A percentile compares a stretch with the other conserved stretches of the same genome.
These are phyloP conservation scores for Himalopsyche anomala DNA, from an alignment of 2,888 invertebrate genomes.

Conservation along the genomic window DNA sequence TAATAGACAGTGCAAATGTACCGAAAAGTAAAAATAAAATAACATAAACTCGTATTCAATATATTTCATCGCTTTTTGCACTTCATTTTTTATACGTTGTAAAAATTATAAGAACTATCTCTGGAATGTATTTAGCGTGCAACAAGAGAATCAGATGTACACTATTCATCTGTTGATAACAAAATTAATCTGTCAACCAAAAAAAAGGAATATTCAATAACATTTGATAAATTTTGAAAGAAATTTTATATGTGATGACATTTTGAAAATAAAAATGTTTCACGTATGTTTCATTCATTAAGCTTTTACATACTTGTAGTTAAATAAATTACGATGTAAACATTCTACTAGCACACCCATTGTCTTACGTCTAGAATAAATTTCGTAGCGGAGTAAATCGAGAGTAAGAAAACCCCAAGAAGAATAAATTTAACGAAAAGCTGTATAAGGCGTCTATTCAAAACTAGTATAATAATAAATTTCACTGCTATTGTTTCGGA, in stretches of 20 bases:
- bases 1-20: too few relatives aligned
- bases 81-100: too few relatives aligned
- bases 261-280: not conserved
- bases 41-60: too few relatives aligned
- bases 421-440: constrained; percentile 60
- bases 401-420: constrained; percentile 52
- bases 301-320: not conserved
- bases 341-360: constrained; percentile 31
- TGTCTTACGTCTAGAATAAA: constrained; percentile 46
- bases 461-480: constrained; percentile 61
- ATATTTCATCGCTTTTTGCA: too few relatives aligned
- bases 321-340: constrained; percentile 30
- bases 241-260: not conserved
- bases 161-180: too few relatives aligned
- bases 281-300: constrained; percentile 7
- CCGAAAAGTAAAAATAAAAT: too few relatives aligned
- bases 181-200: too few relatives aligned
- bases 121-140: too few relatives aligned
- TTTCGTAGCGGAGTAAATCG: not conserved
- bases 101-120: too few relatives aligned
- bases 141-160: too few relatives aligned
- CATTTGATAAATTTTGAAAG: too few relatives aligned
- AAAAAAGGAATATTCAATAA: too few relatives aligned
- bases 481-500: constrained; percentile 64
- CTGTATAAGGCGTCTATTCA: constrained; percentile 61